Conservation (phyloP, 92 coral and sea anemone species). For the Parazoanthus darwini region DNA sequence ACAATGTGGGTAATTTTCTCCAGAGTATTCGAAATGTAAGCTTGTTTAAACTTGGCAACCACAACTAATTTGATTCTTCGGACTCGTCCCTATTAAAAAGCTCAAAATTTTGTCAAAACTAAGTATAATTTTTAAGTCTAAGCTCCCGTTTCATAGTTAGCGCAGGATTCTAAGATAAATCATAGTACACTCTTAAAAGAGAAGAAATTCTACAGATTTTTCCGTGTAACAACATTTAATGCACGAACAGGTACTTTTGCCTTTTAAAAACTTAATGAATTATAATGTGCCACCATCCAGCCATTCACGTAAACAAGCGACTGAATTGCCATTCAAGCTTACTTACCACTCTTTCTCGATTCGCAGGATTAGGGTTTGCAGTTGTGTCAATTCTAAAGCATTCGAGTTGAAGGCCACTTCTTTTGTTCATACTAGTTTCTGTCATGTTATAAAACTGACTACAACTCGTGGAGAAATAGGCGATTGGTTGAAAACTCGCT, state of each 20-base stretch:
- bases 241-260: constrained; percentile 14
- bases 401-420: not conserved
- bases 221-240: not conserved
- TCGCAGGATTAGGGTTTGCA: constrained; percentile 21
- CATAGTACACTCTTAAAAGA: no score
- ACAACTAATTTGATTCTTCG: not conserved
- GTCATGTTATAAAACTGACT: constrained; percentile 69
- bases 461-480: constrained; percentile 78
- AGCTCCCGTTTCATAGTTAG: not conserved
- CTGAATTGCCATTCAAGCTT: not conserved
- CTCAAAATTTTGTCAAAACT: not conserved
- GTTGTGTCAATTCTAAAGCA: constrained; percentile 8
- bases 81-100: not conserved
- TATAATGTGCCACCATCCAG: not conserved
- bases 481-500: constrained; percentile 51
- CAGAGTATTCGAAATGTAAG: not conserved
- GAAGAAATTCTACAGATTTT: not conserved
- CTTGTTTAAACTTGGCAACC: not conserved
- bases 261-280: not conserved
- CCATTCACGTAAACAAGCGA: not conserved
- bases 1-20: not conserved
- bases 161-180: not conserved
- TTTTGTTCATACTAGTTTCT: constrained; percentile 21
- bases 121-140: no score
- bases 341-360: constrained; percentile 53